Conservation (phyloP, 1,140 invertebrate species). For the Lordiphosa mommai region DNA sequence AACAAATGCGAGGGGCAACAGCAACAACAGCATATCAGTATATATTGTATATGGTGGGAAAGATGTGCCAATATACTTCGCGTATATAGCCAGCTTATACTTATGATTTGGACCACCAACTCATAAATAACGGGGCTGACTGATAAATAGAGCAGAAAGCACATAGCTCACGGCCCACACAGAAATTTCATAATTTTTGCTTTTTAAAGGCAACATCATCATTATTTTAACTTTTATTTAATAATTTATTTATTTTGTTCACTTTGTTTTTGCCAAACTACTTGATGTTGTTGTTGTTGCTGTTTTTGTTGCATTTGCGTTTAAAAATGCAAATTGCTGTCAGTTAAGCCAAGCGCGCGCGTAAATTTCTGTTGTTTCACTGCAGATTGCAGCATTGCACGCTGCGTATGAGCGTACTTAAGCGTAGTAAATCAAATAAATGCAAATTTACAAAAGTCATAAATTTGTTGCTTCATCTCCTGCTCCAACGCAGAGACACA, state of each 20-base stretch:
- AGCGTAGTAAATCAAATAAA: constrained; percentile 22
- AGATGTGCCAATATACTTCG: constrained; percentile 49
- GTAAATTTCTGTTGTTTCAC: constrained; percentile 11
- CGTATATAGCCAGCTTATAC: constrained; percentile 33
- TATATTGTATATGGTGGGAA: constrained; percentile 16
- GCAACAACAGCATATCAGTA: constrained; percentile 37
- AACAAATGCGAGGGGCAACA: constrained; percentile 23
- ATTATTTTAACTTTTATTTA: constrained; percentile 26
- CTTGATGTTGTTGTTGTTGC: constrained; percentile 21
- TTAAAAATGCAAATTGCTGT: constrained; percentile 47
- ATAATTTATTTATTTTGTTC: no score
- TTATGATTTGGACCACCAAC: constrained; percentile 42
- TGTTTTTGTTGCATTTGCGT: constrained; percentile 23
- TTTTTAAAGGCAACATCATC: constrained; percentile 7
- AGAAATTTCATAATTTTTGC: constrained; percentile 53
- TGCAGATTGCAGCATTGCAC: constrained; percentile 18
- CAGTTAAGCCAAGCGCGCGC: constrained; percentile 49
- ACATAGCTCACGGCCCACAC: constrained; percentile 28
- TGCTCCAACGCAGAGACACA: constrained; percentile 1
- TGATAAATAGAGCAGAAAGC: constrained; percentile 2
- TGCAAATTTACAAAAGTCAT: constrained; percentile 5
- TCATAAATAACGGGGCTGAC: constrained; percentile 37
- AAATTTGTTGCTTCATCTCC: background rate
- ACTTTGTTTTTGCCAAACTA: constrained; percentile 4
- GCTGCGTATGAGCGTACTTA: constrained; percentile 64